Conservation (phyloP, 2,113 vertebrate species). For the Empidonax alnorum region DNA sequence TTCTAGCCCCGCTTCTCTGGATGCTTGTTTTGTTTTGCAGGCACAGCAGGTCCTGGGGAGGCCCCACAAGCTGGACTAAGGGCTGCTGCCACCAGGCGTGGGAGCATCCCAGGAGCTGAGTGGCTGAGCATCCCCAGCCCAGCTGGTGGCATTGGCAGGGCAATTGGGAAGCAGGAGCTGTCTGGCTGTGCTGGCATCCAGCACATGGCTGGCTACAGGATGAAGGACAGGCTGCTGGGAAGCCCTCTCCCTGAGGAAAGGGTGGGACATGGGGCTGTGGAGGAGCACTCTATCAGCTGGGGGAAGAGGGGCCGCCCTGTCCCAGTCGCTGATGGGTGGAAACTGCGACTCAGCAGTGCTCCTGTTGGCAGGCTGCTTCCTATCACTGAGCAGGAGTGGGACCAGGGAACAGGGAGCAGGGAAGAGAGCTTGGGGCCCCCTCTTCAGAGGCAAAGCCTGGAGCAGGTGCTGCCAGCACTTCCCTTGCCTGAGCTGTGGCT, state of each 20-base stretch:
- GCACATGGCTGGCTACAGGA: accelerated
- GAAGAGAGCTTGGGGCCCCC: not conserved
- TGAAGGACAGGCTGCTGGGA: not conserved
- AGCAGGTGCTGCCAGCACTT: not conserved
- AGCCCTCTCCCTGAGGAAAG: not conserved
- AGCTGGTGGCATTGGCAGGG: accelerated
- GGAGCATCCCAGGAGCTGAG: accelerated
- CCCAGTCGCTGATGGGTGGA: accelerated
- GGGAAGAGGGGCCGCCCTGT: not conserved
- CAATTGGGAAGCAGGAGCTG: not conserved
- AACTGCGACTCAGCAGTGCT: not conserved
- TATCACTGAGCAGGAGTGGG: not conserved
- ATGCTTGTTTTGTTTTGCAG: not conserved
- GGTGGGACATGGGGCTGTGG: accelerated
- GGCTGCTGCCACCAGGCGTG: not conserved
- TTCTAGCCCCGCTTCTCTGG: not conserved
- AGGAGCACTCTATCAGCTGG: not conserved
- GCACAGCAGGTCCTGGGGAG: accelerated
- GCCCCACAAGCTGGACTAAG: not conserved
- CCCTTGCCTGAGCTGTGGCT: not conserved
- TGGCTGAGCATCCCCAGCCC: accelerated
- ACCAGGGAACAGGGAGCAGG: not conserved
- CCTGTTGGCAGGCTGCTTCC: not conserved
- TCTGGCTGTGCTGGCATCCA: not conserved
- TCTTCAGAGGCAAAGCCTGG: not conserved